Evolutionary conservation across 2,797 vertebrate species (phyloP), one percentile per base, ranked within the genome.

Genomic region (Thamnophis elegans): DNA sequence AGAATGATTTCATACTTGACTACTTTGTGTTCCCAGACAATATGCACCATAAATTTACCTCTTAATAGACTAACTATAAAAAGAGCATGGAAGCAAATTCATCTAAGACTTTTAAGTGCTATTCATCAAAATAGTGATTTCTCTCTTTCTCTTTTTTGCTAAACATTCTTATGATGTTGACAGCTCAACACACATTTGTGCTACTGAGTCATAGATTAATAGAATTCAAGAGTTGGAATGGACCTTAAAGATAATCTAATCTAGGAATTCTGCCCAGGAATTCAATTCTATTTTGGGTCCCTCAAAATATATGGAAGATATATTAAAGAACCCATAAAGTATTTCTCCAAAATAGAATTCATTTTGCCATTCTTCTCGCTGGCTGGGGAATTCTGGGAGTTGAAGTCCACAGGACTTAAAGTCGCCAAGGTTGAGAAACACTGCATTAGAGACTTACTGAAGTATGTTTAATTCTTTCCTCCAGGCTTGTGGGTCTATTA

Each of bases 1-100:
- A 93, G 47, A 90, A 59, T 95, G 94, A 94, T 95, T 97, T 95
- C 92, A 90, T 93, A 95, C 93, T 96, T 94, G 54, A 95, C 90
- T 93, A 93, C 93, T 93, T 94, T 96, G 88, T 95, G 96, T 95
- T 94, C 85, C 85, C 36, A 95, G 91, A 95, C 60, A 96, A 93
- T 93, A 93, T 58, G 8, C 22, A 90, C 92, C 59, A 92, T 89
- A 95, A 95, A 93, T 95, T 93, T 95, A 93, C 73, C 42, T 92
- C 54, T 62, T 90, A 88, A 91, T 91, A n/a, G 93, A 94, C 20
- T 91, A 82, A 32, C 14, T 59, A 73, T 86, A 12, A 92, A 94
- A 93, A 91, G 18, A 92, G 11, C 65, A 25, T 56, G 5, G 92
- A 18, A 89, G 68, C 58, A 93, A 95, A 89, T 0, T 0, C 3